Evolutionary conservation across 2,888 invertebrate genomes (phyloP), one percentile per base, ranked within the genome.

Genomic region (Oscheius myriophilus): DNA sequence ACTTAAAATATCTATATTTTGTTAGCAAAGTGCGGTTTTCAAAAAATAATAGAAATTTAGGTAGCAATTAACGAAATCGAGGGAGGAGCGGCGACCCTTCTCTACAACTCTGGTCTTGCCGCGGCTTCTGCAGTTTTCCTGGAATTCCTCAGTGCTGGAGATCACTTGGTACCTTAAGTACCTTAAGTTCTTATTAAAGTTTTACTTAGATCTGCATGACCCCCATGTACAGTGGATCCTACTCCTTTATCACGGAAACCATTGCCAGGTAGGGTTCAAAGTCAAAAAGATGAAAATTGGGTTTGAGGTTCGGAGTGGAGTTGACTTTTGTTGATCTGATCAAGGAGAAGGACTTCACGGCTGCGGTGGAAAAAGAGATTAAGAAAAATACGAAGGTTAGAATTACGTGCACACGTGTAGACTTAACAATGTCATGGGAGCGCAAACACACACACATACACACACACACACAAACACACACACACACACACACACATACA

Each of bases 361-460:
- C 81, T 11, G 85, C 82, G n/a, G 87, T 86, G 63, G 80, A 73
- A 55, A 79, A 83, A 26, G 65, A 73, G 1, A 79, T 87, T 52
- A 82, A 81, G 63, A 71, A 83, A 7, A 87, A 87, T 67, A 88
- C 88, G 1, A 87, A 81, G 83, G 87, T 87, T 55, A 67, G n/a
- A 18, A 11, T 7, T 12, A 16, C 25, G 16, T 53, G 16, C 2
- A 18, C 21, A 16, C 21, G n/a, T n/a, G n/a, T n/a, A n/a, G n/a
- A n/a, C n/a, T n/a, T n/a, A n/a, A n/a, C n/a, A n/a, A n/a, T n/a
- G n/a, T n/a, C n/a, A n/a, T n/a, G n/a, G n/a, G n/a, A 16, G 16
- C 12, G 9, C 2, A 53, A 16, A 53, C 53, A 49, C 67, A 43
- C 14, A 9, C 33, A 21, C 23, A 66, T 33, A 6, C 33, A 33